Conservation (phyloP, 2,113 vertebrate genomes). For the Epinephelus cyanopodus region DNA sequence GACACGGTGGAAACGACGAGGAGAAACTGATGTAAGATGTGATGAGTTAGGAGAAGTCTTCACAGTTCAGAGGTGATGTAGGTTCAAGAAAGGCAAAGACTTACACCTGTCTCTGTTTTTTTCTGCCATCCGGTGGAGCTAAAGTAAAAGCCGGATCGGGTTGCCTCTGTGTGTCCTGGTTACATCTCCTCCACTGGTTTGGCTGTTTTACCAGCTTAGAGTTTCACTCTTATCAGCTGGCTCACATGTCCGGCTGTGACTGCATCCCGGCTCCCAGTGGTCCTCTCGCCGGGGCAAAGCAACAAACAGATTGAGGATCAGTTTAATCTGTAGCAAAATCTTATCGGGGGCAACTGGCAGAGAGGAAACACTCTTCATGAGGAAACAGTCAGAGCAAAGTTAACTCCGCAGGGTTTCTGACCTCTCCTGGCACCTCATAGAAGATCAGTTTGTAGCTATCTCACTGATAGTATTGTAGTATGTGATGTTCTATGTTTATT, state of each 20-base stretch:
- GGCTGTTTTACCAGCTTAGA: constrained; percentile 66
- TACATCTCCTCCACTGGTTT: constrained; percentile 55
- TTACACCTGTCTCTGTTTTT: constrained; percentile 58
- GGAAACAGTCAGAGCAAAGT: constrained; percentile 16
- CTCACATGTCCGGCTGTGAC: constrained; percentile 72
- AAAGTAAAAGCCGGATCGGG: constrained; percentile 70
- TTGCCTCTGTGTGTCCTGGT: constrained; percentile 58
- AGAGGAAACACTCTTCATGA: constrained; percentile 48
- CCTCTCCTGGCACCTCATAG: neutral
- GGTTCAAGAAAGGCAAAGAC: constrained; percentile 48
- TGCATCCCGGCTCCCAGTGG: constrained; percentile 46
- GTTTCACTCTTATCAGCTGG: constrained; percentile 81
- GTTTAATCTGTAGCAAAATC: constrained; percentile 57
- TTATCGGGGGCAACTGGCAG: constrained; percentile 31
- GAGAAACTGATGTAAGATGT: neutral
- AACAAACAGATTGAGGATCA: constrained; percentile 33
- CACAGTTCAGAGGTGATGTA: constrained; percentile 57
- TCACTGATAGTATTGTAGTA: neutral
- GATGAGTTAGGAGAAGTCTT: constrained; percentile 44
- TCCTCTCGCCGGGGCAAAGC: constrained; percentile 10
- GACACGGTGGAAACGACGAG: neutral
- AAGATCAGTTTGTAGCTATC: neutral
- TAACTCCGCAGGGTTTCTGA: constrained; percentile 14
- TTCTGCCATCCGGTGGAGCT: constrained; percentile 38
- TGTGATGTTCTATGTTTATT: neutral